phyloP scores from a whole-genome alignment of 2,797 vertebrate genomes.

The Halcyon smyrnensis region DNA sequence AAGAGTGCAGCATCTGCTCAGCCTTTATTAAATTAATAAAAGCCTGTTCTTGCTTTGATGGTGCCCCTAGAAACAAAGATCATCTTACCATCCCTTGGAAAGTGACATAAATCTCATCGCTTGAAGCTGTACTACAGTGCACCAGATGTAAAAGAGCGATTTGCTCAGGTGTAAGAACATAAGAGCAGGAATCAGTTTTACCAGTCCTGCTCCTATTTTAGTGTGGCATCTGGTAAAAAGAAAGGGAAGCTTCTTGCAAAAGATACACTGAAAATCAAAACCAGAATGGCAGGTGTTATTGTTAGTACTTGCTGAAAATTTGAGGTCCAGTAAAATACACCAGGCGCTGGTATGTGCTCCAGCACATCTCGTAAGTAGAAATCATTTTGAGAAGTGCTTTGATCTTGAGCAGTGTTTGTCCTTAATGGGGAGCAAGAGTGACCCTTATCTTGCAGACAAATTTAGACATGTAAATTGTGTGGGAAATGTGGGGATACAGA shows the following conservation, averaged over 20 bases:
- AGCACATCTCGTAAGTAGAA: not conserved
- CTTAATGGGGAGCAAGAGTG: not conserved
- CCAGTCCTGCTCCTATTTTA: not conserved
- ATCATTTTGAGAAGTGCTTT: not conserved
- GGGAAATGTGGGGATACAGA: not conserved
- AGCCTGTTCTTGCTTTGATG: not conserved
- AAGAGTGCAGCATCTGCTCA: conserved; percentile 1
- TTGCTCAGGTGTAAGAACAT: not conserved
- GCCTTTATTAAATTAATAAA: not conserved
- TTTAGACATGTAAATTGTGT: not conserved
- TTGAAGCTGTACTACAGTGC: not conserved
- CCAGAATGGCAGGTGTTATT: not conserved
- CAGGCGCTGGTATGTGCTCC: not conserved
- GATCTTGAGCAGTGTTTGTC: not conserved
- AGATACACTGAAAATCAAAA: not conserved
- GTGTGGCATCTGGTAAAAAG: not conserved
- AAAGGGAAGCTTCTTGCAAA: not conserved
- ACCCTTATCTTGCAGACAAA: not conserved
- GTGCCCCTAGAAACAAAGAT: not conserved
- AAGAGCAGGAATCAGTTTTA: not conserved
- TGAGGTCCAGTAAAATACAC: not conserved
- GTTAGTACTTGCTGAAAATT: not conserved
- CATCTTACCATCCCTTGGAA: not conserved
- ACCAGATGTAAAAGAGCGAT: not conserved
- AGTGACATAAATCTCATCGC: not conserved